Evolutionary conservation across 2,888 invertebrate species (phyloP), one percentile per base, ranked within the genome.

Genomic region (Synanthedon tipuliformis): DNA sequence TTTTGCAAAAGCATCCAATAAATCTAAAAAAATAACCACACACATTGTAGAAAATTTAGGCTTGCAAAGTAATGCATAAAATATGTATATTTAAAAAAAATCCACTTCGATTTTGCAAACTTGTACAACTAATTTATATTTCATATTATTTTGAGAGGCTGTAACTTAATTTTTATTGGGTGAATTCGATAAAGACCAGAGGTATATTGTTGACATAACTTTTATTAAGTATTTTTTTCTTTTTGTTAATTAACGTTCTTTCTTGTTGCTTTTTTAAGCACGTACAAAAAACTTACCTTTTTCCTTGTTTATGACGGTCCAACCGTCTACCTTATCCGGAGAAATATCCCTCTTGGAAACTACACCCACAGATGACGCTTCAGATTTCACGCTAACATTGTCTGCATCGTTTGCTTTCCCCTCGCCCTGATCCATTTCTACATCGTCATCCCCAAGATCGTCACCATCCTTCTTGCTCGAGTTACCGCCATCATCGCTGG

Each of bases 221-320:
- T 23, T 23, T 5, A 3, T 23, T 23, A 23, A 5, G 5, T 27
- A 27, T 27, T 27, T 7, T 3, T 7, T 27, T 27, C 8, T 27
- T 8, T 27, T 2, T 27, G 8, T 27, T 27, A 2, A 8, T 27
- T 27, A 27, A 27, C 1, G 1, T 27, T 8, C 7, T 1, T 27
- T 27, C 7, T 27, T 27, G 3, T 27, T 27, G 27, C 8, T 27
- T 7, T 27, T 27, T 27, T 7, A 8, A 27, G 34, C 5, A 23
- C 23, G 5, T 5, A 23, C 5, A 10, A 10, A 34, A 34, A 34
- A 7, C 1, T 54, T 70, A 83, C 83, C 83, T 69, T 75, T 81
- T 8, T 81, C 81, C 41, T 76, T 75, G 51, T 80, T 81, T 55
- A 86, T 82, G 59, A 85, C 61, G 10, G 84, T 85, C 78, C 83